phyloP scores from a whole-genome alignment of 2,888 invertebrate species.

The Tipula confusa region DNA sequence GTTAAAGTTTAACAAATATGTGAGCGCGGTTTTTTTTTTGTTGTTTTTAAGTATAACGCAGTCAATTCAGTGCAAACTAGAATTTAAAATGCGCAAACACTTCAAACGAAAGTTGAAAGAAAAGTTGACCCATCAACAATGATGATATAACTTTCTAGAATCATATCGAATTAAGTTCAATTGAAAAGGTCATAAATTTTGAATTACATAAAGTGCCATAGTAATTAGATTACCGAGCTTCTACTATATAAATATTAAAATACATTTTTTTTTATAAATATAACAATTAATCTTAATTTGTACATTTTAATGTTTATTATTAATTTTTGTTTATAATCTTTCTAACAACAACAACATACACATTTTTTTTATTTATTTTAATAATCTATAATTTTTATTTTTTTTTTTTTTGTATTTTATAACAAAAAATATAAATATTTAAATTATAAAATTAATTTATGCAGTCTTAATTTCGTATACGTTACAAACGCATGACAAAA shows the following conservation, averaged over 20 bases:
- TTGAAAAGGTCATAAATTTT: slow-evolving; percentile 4
- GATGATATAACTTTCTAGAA: not conserved
- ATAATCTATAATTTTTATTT: not conserved
- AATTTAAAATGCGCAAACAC: not conserved
- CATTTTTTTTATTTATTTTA: not conserved
- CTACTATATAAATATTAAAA: not conserved
- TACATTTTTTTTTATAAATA: not conserved
- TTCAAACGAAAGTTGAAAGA: not conserved
- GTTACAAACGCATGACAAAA: not conserved
- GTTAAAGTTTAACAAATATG: not conserved
- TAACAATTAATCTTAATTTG: slow-evolving; percentile 20
- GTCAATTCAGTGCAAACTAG: not conserved
- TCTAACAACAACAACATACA: not conserved
- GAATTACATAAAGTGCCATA: not conserved
- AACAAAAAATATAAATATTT: not conserved
- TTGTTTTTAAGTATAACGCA: not conserved
- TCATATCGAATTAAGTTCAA: not conserved
- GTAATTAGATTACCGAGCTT: not conserved
- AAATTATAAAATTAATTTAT: not conserved
- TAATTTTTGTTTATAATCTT: not conserved
- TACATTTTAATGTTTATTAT: slow-evolving; percentile 20
- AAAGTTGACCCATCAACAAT: not conserved
- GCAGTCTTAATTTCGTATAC: not conserved
- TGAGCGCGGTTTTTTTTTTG: not conserved
- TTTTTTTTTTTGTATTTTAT: not conserved